phyloP scores from a whole-genome alignment of 1,140 invertebrate genomes.

The Prorops nasuta region DNA sequence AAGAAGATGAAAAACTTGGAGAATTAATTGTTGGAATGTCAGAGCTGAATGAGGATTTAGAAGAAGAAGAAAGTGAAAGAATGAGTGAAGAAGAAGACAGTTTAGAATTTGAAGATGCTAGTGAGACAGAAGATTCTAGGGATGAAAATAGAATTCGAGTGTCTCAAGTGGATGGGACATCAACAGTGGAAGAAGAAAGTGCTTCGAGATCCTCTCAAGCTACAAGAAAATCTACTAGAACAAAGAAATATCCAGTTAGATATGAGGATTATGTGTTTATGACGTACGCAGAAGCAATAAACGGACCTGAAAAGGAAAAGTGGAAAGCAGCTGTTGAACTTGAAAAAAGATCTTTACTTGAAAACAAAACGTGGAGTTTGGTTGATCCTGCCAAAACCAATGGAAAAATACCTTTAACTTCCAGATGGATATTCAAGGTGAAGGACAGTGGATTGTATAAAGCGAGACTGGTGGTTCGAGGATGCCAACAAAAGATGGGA shows the following conservation, averaged over 20 bases:
- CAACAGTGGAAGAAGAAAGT: too few relatives aligned
- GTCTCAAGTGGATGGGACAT: too few relatives aligned
- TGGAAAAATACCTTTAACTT: background rate
- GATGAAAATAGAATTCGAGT: too few relatives aligned
- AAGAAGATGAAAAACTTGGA: background rate
- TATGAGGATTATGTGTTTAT: slow-evolving; percentile 8
- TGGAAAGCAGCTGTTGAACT: slow-evolving; percentile 17
- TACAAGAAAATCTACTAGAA: background rate
- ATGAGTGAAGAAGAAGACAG: background rate
- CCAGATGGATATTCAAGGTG: slow-evolving; percentile 3
- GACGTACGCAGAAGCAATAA: slow-evolving; percentile 14
- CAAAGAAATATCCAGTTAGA: background rate
- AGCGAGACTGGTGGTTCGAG: slow-evolving; percentile 1
- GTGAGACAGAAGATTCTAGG: too few relatives aligned
- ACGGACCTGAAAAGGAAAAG: slow-evolving; percentile 7
- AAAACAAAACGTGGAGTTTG: slow-evolving; percentile 5
- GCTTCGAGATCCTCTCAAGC: too few relatives aligned
- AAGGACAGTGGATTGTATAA: slow-evolving; percentile 2
- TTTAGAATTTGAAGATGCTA: too few relatives aligned
- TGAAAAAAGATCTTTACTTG: background rate
- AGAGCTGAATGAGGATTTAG: background rate
- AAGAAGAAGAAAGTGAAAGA: background rate
- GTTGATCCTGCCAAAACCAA: background rate
- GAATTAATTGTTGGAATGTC: background rate
- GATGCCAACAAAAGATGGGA: slow-evolving; percentile 25